Conservation (phyloP, 2,797 vertebrate genomes). For the Pyrocephalus nanus region DNA sequence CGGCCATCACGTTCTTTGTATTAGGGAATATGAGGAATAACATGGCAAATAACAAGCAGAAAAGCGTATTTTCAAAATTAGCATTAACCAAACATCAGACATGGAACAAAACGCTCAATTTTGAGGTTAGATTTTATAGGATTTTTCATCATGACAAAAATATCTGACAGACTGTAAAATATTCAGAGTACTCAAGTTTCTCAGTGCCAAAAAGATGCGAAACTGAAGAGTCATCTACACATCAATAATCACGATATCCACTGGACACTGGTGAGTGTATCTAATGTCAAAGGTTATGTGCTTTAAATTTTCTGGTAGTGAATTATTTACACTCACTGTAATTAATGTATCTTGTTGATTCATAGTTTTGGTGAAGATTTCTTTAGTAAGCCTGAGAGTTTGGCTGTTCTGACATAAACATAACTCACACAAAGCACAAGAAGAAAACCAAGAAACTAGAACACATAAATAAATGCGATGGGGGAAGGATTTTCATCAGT, state of each 20-base stretch:
- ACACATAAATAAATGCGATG: not conserved
- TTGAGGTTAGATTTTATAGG: not conserved
- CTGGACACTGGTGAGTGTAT: not conserved
- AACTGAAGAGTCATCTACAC: not conserved
- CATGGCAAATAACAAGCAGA: not conserved
- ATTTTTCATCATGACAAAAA: not conserved
- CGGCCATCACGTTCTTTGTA: not conserved
- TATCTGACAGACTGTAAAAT: not conserved
- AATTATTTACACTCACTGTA: not conserved
- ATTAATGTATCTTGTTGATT: not conserved
- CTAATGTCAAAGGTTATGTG: not conserved
- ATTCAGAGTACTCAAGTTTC: not conserved
- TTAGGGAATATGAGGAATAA: not conserved
- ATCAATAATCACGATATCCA: not conserved
- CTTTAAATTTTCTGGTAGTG: not conserved
- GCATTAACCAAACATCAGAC: not conserved
- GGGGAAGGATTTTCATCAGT: not conserved
- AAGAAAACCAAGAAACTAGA: not conserved
- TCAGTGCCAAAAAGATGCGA: not conserved
- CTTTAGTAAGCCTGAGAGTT: not conserved
- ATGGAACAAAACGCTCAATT: not conserved
- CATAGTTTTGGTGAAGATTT: not conserved
- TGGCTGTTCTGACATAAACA: not conserved
- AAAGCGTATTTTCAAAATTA: not conserved
- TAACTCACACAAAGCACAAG: not conserved